Base-by-base conservation (phyloP, 2,797 vertebrate species). In the Syncerus caffer region DNA sequence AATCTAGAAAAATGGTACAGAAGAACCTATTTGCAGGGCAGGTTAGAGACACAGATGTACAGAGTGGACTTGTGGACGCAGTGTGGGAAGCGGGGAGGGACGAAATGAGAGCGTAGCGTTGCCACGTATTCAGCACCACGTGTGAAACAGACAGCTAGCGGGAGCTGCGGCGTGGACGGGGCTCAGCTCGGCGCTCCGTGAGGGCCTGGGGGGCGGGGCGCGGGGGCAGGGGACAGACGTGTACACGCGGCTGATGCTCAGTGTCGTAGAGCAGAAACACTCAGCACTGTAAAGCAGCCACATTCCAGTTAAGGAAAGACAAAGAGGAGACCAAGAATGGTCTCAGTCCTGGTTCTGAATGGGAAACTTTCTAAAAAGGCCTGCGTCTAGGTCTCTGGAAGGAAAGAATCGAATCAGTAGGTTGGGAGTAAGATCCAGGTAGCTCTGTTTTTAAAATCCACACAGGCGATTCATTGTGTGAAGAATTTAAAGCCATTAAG, bases 71-170 rank as follows among this genome's bases (percentile, higher is more conserved):
- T 11, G 64, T 5, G 9, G 64, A 21, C 4, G 0, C n/a, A 67
- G 62, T 5, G n/a, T 16, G n/a, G 64, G 64, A 67, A 34, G 62
- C 4, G 1, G 4, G 62, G 64, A 16, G 64, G 2, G 8, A 19
- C 0, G 4, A 19, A 10, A 10, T 3, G 15, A 64, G 62, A 17
- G 1, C 2, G 0, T 8, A 4, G 7, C 0, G 2, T 2, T 8
- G 62, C 62, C 15, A 3, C 1, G 7, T n/a, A 7, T 8, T 16
- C 60, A 31, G 29, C 60, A 8, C 29, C 60, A n/a, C 60, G 0
- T 4, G 60, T 7, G 60, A 31, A 7, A 62, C 6, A 58, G 23
- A 58, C 55, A 58, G 57, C 23, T 6, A 6, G 25, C 1, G 12
- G 58, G 5, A 62, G 60, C 60, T 31, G 60, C 27, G 1, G 60